These are phyloP conservation scores for Brachionus calyciflorus DNA, from an alignment of 1,140 invertebrate species.

Conservation along the genomic window DNA sequence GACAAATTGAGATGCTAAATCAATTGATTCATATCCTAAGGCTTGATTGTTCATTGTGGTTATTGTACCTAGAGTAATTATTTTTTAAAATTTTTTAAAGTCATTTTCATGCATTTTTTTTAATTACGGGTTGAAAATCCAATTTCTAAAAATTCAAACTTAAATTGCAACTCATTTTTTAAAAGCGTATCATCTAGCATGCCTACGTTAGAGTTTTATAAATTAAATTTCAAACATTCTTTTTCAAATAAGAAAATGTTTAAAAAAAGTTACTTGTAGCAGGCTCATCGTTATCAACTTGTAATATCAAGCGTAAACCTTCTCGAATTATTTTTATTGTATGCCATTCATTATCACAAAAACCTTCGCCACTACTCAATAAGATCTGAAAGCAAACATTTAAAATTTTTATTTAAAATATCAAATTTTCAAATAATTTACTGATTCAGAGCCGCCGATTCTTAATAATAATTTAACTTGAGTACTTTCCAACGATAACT, in stretches of 20 bases:
- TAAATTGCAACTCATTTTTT: conserved; percentile 11
- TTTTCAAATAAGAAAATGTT: no score
- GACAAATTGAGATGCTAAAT: not conserved
- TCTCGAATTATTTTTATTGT: conserved; percentile 54
- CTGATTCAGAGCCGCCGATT: conserved; percentile 21
- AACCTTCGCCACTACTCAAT: not conserved
- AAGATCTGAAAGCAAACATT: not conserved
- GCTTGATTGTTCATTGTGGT: not conserved
- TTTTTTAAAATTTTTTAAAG: no score
- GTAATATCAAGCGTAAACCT: conserved; percentile 52
- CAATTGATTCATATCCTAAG: not conserved
- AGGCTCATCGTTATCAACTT: conserved; percentile 52
- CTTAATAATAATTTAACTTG: conserved; percentile 5
- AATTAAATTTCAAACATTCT: not conserved
- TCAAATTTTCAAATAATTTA: not conserved
- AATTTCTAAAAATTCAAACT: conserved; percentile 20
- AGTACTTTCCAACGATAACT: conserved; percentile 22
- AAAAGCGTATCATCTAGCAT: not conserved
- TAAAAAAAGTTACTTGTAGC: conserved; percentile 47
- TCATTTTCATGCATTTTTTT: not conserved
- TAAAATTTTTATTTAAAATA: not conserved
- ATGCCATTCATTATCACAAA: conserved; percentile 55
- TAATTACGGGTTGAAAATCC: conserved; percentile 16
- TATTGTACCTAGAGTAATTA: not conserved
- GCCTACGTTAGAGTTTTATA: not conserved